Percentiles rank a stretch among this genome's conserved stretches.
phyloP scores from a whole-genome alignment of 2,113 vertebrate species.

The Datnioides undecimradiatus region DNA sequence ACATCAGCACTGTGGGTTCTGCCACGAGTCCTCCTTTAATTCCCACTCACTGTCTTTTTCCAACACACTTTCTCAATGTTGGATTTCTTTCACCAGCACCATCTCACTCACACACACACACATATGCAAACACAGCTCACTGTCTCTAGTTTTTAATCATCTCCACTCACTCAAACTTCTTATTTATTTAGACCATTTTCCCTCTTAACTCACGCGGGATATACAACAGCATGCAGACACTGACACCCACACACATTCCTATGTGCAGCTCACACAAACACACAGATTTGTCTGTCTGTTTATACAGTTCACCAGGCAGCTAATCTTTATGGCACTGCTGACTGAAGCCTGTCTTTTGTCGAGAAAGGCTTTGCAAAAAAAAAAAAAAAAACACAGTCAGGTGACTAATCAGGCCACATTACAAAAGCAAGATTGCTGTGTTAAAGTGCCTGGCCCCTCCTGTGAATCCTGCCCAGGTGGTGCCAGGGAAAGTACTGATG shows the following conservation, averaged over 20 bases:
- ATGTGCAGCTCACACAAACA: constrained; percentile 40
- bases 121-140: constrained; percentile 3
- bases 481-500: constrained; percentile 76
- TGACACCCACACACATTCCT: constrained; percentile 69
- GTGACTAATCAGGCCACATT: constrained; percentile 79
- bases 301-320: constrained; percentile 54
- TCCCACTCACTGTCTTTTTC: constrained; percentile 57
- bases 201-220: constrained; percentile 30
- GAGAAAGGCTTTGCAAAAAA: constrained; percentile 31
- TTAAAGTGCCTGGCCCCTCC: constrained; percentile 11
- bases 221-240: constrained; percentile 41
- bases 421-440: background rate
- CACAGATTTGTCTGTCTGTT: constrained; percentile 51
- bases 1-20: constrained; percentile 75
- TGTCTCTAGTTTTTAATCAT: constrained; percentile 48
- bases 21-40: constrained; percentile 66
- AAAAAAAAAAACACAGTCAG: too few species aligned
- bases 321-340: constrained; percentile 65
- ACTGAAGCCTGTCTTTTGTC: constrained; percentile 67
- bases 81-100: constrained; percentile 1
- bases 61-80: constrained; percentile 21
- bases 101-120: constrained; percentile 32
- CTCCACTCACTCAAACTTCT: constrained; percentile 25
- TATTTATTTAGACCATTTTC: constrained; percentile 48
- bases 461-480: constrained; percentile 61